Base-by-base conservation (phyloP, 2,888 invertebrate species). In the Dinocampus coccinellae region DNA sequence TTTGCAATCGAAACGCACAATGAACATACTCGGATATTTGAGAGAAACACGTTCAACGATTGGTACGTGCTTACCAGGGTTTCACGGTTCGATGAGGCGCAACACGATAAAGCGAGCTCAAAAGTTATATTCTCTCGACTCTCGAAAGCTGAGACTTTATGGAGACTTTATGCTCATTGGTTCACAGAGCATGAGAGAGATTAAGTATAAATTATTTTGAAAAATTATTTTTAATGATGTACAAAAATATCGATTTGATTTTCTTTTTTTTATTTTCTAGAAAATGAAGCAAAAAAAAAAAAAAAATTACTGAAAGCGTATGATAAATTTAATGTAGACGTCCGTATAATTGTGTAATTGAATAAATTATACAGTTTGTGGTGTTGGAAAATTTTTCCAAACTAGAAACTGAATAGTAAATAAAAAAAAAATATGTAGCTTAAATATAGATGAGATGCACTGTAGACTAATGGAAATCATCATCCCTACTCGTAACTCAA, bases 1-100 rank as follows among this genome's bases (percentile, higher is more conserved):
- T 57, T 57, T 29, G 57, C 29, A 29, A 57, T 57, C 26, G 29
- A 57, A 57, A 57, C 57, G 29, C 57, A 26, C 57, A 57, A 57
- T 57, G 57, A 57, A 57, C 57, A 47, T 47, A 47, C 47, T 47
- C 47, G 16, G 47, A 65, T 53, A 75, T 72, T 75, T 72, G 63
- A 67, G 68, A 69, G 55, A 63, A 60, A 69, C 70, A 52, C 61
- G 64, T 69, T 42, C 65, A 53, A 20, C 63, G 67, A 53, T 20
- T 39, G 20, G 72, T 72, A 75, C 75, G 75, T 75, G 75, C 75
- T 78, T 78, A 73, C 66, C 70, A 67, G 63, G 67, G 75, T 71
- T 78, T 77, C 73, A 76, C 74, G 77, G 77, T 77, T 79, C 77
- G 79, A 77, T 77, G 77, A 76, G 76, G 78, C 75, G 77, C 73